Base-by-base conservation (phyloP, 2,113 vertebrate genomes). In the Phoenicopterus ruber region DNA sequence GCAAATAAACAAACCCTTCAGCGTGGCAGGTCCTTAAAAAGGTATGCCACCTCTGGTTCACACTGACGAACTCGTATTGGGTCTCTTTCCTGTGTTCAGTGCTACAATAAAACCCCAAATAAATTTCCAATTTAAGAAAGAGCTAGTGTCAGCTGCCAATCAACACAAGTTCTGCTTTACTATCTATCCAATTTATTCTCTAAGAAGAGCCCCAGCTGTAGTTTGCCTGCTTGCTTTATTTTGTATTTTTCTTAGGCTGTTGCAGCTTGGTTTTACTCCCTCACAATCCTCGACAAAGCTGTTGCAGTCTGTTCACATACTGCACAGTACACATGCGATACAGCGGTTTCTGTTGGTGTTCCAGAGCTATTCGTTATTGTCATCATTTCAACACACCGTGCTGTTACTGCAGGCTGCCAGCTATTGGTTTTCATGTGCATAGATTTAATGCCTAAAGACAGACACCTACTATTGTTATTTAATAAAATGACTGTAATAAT, bases 141-240 rank as follows among this genome's bases (percentile, higher is more conserved):
- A 92, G 36, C 17, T n/a, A 9, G 54, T 82, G 88, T 91, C 86
- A 94, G 57, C 70, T 96, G 91, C 31, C 88, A 89, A 61, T 89
- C 88, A 92, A 32, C 57, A 42, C 44, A 42, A 65, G 29, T 70
- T 67, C 40, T 87, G 36, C 65, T 72, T 72, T 88, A 14, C 44
- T 72, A 44, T 61, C 73, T 77, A 58, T 7, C 77, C 77, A 69
- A 85, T 91, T 94, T 93, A 66, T 85, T 87, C 49, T 57, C 73
- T 29, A 47, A 58, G 31, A 89, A 57, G 59, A 89, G 24, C 34
- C 50, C 10, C 73, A 88, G 70, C 26, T 90, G 31, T 28, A 77
- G 36, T 77, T 94, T 76, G n/a, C 28, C 54, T 46, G 11, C 65
- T 76, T 0, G 0, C 28, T 89, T 82, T 57, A 26, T 79, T 44